Conservation (phyloP, 2,888 invertebrate species). For the Dioctria rufipes region DNA sequence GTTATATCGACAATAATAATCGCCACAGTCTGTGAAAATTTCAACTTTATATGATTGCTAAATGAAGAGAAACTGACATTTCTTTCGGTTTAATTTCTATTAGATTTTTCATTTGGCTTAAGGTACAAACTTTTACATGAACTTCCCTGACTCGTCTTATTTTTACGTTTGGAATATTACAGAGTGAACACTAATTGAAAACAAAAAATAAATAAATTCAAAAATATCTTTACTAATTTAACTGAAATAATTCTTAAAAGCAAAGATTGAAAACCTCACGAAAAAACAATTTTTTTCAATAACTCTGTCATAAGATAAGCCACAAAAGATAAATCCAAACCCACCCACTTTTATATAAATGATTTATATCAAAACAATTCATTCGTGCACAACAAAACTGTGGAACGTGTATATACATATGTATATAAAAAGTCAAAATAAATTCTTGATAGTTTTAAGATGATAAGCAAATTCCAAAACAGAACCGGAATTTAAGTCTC, state of each 20-base stretch:
- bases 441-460: conserved; percentile 13
- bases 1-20: too few species aligned
- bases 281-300: conserved; percentile 19
- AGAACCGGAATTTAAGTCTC: conserved; percentile 6
- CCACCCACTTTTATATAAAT: conserved; percentile 10
- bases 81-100: too few species aligned
- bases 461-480: conserved; percentile 32
- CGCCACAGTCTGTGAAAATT: too few species aligned
- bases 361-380: not conserved
- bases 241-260: not conserved
- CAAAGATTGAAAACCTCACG: conserved; percentile 27
- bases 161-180: too few species aligned
- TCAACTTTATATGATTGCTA: too few species aligned
- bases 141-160: too few species aligned
- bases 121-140: too few species aligned
- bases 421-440: conserved; percentile 19
- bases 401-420: not conserved
- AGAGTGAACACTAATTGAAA: too few species aligned
- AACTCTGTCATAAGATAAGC: conserved; percentile 3
- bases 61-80: too few species aligned
- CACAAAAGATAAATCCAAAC: conserved; percentile 27
- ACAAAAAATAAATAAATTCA: too few species aligned
- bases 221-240: too few species aligned
- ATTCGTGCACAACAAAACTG: not conserved
- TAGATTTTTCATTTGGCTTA: too few species aligned